These are phyloP conservation scores for Gila robusta DNA, from an alignment of 2,797 vertebrate genomes.

Conservation along the genomic window DNA sequence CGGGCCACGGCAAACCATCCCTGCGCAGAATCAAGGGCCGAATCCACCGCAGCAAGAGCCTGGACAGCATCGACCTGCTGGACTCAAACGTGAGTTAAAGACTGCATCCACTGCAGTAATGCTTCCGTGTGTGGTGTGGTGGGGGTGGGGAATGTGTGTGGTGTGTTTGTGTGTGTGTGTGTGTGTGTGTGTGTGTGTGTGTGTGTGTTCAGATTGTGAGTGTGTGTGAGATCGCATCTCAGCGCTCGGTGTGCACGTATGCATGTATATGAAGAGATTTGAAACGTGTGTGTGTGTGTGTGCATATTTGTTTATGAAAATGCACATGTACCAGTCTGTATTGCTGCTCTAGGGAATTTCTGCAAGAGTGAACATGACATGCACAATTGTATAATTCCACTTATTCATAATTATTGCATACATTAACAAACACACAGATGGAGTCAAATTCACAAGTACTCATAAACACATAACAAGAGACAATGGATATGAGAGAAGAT, in stretches of 20 bases:
- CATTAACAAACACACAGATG: constrained; percentile 9
- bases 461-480: neutral
- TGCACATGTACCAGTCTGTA: constrained; percentile 30
- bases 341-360: constrained; percentile 22
- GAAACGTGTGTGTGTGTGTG: neutral
- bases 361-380: constrained; percentile 27
- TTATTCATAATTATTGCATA: constrained; percentile 25
- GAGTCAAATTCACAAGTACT: neutral
- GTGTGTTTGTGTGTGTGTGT: neutral
- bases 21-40: constrained; percentile 96
- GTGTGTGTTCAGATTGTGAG: neutral
- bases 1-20: constrained; percentile 92
- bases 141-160: constrained; percentile 26
- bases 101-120: constrained; percentile 56
- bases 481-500: neutral
- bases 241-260: neutral
- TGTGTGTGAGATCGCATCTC: neutral
- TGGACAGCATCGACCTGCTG: constrained; percentile 93
- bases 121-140: constrained; percentile 3
- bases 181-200: neutral
- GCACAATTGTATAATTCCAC: constrained; percentile 5
- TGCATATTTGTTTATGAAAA: constrained; percentile 31
- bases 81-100: constrained; percentile 91
- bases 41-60: constrained; percentile 95
- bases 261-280: constrained; percentile 1